These are phyloP conservation scores for Pseudoatta argentina DNA, from an alignment of 1,140 invertebrate genomes.

Conservation along the genomic window DNA sequence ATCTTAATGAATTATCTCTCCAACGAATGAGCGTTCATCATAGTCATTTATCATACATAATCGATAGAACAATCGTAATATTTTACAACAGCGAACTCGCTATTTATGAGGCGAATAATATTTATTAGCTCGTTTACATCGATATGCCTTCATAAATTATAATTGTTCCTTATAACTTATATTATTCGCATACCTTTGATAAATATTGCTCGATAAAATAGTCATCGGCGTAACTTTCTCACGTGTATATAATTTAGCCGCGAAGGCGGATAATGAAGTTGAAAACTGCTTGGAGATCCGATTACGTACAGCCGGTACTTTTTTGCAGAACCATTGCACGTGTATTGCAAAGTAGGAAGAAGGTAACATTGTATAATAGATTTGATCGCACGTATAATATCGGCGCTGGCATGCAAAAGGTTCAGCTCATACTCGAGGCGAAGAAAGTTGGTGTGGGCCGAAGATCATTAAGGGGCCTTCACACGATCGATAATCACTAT, in stretches of 20 bases:
- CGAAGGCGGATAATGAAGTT: neutral
- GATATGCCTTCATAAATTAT: slow-evolving; percentile 2
- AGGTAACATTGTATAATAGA: slow-evolving; percentile 43
- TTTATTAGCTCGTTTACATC: neutral
- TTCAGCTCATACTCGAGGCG: slow-evolving; percentile 67
- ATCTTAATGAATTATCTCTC: slow-evolving; percentile 30
- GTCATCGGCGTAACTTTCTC: slow-evolving; percentile 15
- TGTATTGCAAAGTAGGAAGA: slow-evolving; percentile 46
- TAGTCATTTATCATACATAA: neutral
- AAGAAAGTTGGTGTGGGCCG: slow-evolving; percentile 68
- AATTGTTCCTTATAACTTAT: neutral
- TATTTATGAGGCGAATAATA: neutral
- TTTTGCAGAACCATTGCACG: slow-evolving; percentile 13
- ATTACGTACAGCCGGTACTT: slow-evolving; percentile 17
- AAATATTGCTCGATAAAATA: slow-evolving; percentile 9
- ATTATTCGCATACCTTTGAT: neutral
- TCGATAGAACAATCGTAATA: neutral
- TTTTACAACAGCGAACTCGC: neutral
- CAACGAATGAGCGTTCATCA: neutral
- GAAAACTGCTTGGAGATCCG: neutral
- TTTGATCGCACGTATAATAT: slow-evolving; percentile 30
- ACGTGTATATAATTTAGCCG: slow-evolving; percentile 6
- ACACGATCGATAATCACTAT: slow-evolving; percentile 12
- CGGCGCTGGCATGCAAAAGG: slow-evolving; percentile 47
- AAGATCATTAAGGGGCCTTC: slow-evolving; percentile 57